A percentile compares a stretch with the other conserved stretches of the same genome.
These are phyloP conservation scores for Mesochorus sp. DNA, from an alignment of 2,888 invertebrate genomes.

Conservation along the genomic window DNA sequence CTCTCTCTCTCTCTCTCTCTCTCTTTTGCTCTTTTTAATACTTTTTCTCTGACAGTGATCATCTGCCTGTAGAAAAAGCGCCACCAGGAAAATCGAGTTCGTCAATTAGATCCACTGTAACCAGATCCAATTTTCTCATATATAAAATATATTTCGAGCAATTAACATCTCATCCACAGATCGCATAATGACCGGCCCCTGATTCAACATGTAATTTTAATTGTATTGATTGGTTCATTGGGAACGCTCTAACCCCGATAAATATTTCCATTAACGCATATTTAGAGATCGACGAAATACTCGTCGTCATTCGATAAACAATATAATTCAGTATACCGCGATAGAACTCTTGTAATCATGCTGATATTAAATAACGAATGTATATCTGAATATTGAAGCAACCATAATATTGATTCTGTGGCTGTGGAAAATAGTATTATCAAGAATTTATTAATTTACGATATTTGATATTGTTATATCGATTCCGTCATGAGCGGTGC, in stretches of 20 bases:
- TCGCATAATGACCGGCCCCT: neutral
- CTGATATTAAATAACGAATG: slow-evolving; percentile 9
- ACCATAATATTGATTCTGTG: slow-evolving; percentile 22
- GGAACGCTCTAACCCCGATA: neutral
- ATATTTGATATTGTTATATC: slow-evolving; percentile 12
- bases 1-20: slow-evolving; percentile 27
- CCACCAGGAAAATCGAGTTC: slow-evolving; percentile 71
- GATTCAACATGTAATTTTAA: neutral
- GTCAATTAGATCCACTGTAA: slow-evolving; percentile 65
- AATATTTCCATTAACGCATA: neutral
- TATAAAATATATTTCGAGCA: slow-evolving; percentile 69
- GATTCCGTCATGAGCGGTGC: neutral
- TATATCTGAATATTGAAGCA: slow-evolving; percentile 22
- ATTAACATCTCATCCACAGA: slow-evolving; percentile 14
- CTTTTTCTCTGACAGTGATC: slow-evolving; percentile 70
- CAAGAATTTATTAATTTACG: slow-evolving; percentile 29
- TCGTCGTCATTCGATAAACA: neutral
- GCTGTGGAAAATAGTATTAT: neutral
- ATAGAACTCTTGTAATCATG: slow-evolving; percentile 32
- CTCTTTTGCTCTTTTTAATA: slow-evolving; percentile 2
- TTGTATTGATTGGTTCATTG: neutral
- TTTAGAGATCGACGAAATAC: neutral
- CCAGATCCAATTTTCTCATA: slow-evolving; percentile 63
- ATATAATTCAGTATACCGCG: neutral
- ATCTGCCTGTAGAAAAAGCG: slow-evolving; percentile 72